Percentiles rank a stretch among this genome's conserved stretches.
These are phyloP conservation scores for Noctua comes DNA, from an alignment of 2,888 invertebrate genomes.

Conservation along the genomic window DNA sequence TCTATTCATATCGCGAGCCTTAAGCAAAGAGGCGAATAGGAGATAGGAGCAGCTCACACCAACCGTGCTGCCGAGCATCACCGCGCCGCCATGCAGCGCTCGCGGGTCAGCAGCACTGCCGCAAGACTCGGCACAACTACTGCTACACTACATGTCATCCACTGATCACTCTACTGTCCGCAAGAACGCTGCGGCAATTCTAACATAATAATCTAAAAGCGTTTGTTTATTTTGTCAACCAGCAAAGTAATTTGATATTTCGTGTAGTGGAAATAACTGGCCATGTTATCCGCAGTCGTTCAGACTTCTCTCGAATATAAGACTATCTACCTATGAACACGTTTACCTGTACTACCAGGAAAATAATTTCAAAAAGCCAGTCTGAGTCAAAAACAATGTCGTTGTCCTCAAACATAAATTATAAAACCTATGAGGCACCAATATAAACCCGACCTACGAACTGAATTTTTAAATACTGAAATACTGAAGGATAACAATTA, in stretches of 20 bases:
- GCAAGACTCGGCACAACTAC: neutral
- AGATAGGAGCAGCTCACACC: neutral
- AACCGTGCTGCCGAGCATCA: conserved; percentile 1
- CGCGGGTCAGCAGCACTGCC: neutral
- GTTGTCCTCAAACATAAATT: conserved; percentile 50
- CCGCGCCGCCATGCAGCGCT: neutral
- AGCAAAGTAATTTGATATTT: conserved; percentile 39
- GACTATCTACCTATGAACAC: neutral
- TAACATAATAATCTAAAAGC: conserved; percentile 5
- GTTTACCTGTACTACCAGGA: conserved; percentile 55
- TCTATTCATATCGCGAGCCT: conserved; percentile 66
- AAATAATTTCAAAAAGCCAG: conserved; percentile 36
- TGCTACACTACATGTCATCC: neutral
- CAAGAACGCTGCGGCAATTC: neutral
- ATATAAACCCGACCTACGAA: neutral
- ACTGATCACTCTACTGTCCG: neutral
- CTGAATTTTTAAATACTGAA: neutral
- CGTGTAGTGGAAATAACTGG: conserved; percentile 7
- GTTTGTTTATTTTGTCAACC: conserved; percentile 11
- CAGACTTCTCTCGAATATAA: conserved; percentile 18
- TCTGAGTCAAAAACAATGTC: conserved; percentile 24
- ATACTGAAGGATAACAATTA: conserved; percentile 28
- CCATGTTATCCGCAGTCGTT: neutral
- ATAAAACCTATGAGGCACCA: neutral
- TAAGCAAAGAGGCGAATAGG: neutral